phyloP scores from a whole-genome alignment of 1,140 invertebrate species.

The Chironomus tepperi region DNA sequence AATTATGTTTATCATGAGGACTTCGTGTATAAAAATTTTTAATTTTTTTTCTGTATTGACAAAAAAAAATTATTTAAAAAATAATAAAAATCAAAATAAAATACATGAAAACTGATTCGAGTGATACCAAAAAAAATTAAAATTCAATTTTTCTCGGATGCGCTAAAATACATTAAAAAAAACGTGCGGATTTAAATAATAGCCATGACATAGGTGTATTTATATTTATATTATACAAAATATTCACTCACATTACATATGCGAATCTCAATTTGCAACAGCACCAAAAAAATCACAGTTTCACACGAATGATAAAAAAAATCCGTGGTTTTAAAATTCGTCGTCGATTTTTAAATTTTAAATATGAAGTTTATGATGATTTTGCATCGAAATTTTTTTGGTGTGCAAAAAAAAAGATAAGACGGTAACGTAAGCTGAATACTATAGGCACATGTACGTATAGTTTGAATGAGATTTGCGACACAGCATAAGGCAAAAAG shows the following conservation, averaged over 20 bases:
- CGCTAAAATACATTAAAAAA: background rate
- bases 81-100: no score
- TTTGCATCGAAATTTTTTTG: no score
- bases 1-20: slow-evolving; percentile 1
- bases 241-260: slow-evolving; percentile 1
- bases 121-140: slow-evolving; percentile 7
- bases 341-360: slow-evolving; percentile 8
- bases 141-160: background rate
- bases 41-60: background rate
- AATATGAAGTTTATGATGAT: background rate
- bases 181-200: background rate
- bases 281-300: background rate
- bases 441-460: no score
- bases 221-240: background rate
- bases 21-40: background rate
- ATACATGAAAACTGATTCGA: background rate
- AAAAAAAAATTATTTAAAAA: no score
- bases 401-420: background rate
- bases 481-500: background rate
- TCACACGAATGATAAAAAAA: slow-evolving; percentile 12
- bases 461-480: background rate
- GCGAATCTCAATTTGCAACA: background rate
- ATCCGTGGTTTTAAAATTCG: background rate
- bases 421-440: no score
- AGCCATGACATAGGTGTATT: background rate